Conservation (phyloP, 1,140 invertebrate species). For the Melipona quadrifasciata region DNA sequence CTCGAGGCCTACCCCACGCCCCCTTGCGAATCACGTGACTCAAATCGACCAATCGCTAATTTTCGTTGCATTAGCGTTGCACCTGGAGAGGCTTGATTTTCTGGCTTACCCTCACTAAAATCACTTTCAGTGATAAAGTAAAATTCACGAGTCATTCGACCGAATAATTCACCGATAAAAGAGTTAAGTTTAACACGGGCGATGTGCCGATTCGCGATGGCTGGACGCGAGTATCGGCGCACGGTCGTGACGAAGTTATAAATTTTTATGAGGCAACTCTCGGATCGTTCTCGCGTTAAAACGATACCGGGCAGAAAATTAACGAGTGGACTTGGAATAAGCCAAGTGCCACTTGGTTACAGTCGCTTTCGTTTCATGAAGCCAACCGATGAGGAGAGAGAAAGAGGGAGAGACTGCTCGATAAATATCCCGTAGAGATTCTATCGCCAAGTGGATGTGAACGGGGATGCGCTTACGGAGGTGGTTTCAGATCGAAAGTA, state of each 20-base stretch:
- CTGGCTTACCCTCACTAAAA: no score
- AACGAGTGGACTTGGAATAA: neutral
- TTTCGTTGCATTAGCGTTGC: no score
- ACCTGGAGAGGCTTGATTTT: no score
- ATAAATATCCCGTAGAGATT: neutral
- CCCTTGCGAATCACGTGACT: no score
- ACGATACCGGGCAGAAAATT: slow-evolving; percentile 24
- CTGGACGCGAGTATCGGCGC: slow-evolving; percentile 4
- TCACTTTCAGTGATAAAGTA: no score
- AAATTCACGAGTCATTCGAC: neutral
- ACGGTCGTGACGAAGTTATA: slow-evolving; percentile 8
- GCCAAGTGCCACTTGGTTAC: neutral
- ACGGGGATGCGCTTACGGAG: neutral
- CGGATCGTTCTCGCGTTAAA: neutral
- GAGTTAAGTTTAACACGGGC: no score
- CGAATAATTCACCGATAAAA: no score
- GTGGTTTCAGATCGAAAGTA: neutral
- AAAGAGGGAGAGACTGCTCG: neutral
- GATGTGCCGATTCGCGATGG: neutral
- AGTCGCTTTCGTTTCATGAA: slow-evolving; percentile 5
- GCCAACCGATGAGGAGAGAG: neutral
- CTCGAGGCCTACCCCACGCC: no score
- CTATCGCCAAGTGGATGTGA: neutral
- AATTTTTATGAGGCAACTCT: slow-evolving; percentile 33
- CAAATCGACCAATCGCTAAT: no score